Percentiles rank a stretch among this genome's conserved stretches.
Conservation (phyloP, 2,888 invertebrate genomes). For the Polylopha cassiicola region DNA sequence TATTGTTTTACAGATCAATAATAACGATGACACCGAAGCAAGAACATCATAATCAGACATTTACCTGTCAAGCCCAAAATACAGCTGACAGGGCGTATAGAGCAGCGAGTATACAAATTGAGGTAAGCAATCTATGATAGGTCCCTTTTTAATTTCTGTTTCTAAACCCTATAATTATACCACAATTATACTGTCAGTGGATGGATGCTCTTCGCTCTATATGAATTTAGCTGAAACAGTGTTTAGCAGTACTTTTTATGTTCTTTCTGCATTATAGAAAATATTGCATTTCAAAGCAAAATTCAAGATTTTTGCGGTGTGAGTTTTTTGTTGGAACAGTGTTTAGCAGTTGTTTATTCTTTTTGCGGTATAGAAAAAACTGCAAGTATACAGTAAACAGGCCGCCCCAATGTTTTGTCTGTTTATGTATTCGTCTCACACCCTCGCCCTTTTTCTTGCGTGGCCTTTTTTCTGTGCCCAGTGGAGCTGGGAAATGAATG, state of each 20-base stretch:
- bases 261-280: no score
- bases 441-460: conserved; percentile 24
- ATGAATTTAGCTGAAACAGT: no score
- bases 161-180: no score
- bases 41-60: conserved; percentile 92
- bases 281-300: no score
- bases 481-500: conserved; percentile 5
- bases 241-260: no score
- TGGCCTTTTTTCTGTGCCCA: conserved; percentile 31
- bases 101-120: conserved; percentile 87
- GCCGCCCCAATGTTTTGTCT: conserved; percentile 37
- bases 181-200: no score
- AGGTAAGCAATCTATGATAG: conserved; percentile 76
- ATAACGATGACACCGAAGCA: conserved; percentile 87
- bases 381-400: conserved; percentile 13
- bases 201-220: no score
- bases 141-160: no score
- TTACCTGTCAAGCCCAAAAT: conserved; percentile 94
- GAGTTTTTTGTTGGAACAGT: no score
- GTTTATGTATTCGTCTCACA: conserved; percentile 54
- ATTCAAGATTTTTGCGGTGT: no score
- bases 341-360: no score
- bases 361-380: conserved; percentile 12
- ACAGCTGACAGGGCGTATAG: conserved; percentile 90
- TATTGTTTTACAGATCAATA: conserved; percentile 75